phyloP scores from a whole-genome alignment of 2,797 vertebrate species.

The Fistularia tabacaria region DNA sequence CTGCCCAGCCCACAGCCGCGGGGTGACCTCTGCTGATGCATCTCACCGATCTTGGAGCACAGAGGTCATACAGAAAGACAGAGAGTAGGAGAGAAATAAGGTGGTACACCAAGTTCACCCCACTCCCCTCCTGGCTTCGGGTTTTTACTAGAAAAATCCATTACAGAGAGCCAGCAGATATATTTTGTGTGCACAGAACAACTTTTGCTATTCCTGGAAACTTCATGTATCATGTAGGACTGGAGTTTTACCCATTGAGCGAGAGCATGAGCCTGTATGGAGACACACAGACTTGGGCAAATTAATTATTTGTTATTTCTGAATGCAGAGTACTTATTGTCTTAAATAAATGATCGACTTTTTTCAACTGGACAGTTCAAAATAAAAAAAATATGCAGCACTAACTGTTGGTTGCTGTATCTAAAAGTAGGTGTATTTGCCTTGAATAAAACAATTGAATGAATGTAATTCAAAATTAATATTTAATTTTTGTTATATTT shows the following conservation, averaged over 20 bases:
- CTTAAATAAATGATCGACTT: no score
- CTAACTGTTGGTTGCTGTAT: background rate
- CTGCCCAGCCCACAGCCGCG: constrained; percentile 3
- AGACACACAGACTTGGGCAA: background rate
- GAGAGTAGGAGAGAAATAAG: background rate
- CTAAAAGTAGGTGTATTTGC: background rate
- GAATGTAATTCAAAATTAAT: no score
- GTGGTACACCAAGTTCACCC: constrained; percentile 8
- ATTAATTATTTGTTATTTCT: constrained; percentile 5
- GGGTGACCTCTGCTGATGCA: constrained; percentile 18
- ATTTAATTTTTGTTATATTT: no score
- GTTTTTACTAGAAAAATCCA: constrained; percentile 47
- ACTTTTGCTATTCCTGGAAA: constrained; percentile 39
- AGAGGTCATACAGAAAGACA: constrained; percentile 29
- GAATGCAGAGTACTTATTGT: background rate
- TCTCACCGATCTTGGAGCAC: constrained; percentile 16
- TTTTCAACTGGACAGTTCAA: background rate
- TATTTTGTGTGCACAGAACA: constrained; percentile 30
- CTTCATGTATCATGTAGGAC: constrained; percentile 51
- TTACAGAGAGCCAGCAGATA: constrained; percentile 45
- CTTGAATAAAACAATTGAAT: no score
- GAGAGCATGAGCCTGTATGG: constrained; percentile 8
- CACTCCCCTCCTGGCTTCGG: constrained; percentile 6
- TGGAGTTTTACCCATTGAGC: constrained; percentile 22
- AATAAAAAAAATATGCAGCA: background rate